These are phyloP conservation scores for Fragum whitleyi DNA, from an alignment of 2,888 invertebrate species.

Conservation along the genomic window DNA sequence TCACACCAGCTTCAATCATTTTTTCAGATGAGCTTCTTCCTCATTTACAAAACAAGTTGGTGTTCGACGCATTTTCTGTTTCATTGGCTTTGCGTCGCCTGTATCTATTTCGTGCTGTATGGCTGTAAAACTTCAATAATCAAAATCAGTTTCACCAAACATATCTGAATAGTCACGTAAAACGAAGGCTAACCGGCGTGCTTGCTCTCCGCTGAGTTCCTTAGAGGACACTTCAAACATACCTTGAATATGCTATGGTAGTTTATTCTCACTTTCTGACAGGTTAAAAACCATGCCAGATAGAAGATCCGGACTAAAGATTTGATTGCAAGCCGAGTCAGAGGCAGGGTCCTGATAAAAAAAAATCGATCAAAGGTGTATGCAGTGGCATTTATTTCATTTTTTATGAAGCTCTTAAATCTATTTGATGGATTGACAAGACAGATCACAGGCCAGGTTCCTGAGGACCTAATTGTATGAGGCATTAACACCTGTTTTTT, in stretches of 20 bases:
- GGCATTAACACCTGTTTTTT: slow-evolving; percentile 25
- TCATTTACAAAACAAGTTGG: slow-evolving; percentile 52
- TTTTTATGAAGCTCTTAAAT: slow-evolving; percentile 10
- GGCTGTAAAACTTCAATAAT: slow-evolving; percentile 42
- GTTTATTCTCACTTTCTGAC: not conserved
- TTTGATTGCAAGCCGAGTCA: not conserved
- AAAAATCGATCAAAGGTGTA: not conserved
- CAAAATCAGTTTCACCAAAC: slow-evolving; percentile 43
- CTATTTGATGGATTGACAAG: slow-evolving; percentile 29
- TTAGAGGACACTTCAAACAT: not conserved
- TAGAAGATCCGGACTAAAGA: not conserved
- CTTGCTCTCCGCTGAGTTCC: not conserved
- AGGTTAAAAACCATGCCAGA: slow-evolving; percentile 1
- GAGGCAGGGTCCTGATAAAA: not conserved
- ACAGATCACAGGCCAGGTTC: slow-evolving; percentile 17
- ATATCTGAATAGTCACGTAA: slow-evolving; percentile 30
- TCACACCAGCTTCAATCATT: slow-evolving; percentile 52
- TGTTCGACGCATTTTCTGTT: slow-evolving; percentile 53
- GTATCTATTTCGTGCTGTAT: slow-evolving; percentile 60
- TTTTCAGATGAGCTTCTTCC: slow-evolving; percentile 53
- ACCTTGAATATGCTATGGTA: not conserved
- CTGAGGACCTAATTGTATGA: slow-evolving; percentile 10
- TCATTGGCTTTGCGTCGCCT: slow-evolving; percentile 45
- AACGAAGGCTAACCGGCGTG: not conserved
- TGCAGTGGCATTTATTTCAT: not conserved